phyloP scores from a whole-genome alignment of 2,888 invertebrate species.

The Harmothoe impar region DNA sequence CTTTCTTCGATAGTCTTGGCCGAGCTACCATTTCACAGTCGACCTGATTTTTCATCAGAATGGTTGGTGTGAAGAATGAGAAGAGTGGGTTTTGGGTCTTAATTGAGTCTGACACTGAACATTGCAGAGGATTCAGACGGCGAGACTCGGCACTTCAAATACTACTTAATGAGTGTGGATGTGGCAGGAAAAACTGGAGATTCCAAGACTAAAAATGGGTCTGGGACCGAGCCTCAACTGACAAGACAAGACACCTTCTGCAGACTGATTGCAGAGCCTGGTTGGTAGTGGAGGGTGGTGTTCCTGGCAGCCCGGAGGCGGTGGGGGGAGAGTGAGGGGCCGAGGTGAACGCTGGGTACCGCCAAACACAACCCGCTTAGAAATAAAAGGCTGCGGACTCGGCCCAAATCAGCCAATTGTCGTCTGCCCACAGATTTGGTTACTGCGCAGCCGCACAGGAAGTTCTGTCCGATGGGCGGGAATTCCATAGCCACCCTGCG shows the following conservation, averaged over 20 bases:
- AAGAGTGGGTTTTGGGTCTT: background rate
- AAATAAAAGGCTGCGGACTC: background rate
- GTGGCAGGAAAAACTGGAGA: background rate
- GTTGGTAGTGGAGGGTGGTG: background rate
- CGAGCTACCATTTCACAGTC: no score
- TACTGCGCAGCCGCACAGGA: background rate
- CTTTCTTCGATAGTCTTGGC: background rate
- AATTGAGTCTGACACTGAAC: conserved; percentile 10
- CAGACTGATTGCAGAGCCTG: background rate
- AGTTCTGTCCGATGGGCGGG: background rate
- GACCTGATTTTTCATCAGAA: background rate
- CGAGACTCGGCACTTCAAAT: background rate
- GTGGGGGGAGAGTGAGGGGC: background rate
- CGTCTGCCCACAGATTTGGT: background rate
- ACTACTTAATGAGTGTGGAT: conserved; percentile 14
- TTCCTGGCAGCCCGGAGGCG: no score
- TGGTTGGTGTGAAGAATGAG: conserved; percentile 2
- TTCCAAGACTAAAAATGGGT: background rate
- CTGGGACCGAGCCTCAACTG: background rate
- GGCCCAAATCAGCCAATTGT: conserved; percentile 5
- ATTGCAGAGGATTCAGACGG: background rate
- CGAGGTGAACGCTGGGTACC: background rate
- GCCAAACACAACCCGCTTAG: background rate
- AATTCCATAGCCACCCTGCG: background rate
- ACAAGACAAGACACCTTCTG: background rate